These are phyloP conservation scores for Microhierax caerulescens DNA, from an alignment of 2,797 vertebrate genomes.

Conservation along the genomic window DNA sequence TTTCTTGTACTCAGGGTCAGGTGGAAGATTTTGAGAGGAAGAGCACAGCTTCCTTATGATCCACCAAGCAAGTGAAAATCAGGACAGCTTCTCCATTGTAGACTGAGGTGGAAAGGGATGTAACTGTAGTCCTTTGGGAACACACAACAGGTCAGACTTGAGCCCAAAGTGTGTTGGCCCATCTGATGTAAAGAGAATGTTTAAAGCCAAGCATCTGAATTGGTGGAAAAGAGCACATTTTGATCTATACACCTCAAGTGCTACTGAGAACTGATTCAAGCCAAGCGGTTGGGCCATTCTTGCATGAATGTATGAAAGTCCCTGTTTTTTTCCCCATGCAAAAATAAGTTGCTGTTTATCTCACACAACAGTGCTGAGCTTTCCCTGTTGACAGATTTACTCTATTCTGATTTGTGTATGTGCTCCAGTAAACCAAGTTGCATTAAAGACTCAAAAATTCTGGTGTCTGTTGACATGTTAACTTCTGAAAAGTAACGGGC, in stretches of 20 bases:
- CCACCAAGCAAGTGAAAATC: neutral
- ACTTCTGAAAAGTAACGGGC: neutral
- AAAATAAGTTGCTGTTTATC: neutral
- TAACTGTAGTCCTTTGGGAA: neutral
- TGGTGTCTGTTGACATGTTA: neutral
- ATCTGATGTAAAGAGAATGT: neutral
- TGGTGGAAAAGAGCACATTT: neutral
- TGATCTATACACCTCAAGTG: neutral
- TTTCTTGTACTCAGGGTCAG: neutral
- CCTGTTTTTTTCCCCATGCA: neutral
- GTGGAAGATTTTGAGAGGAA: neutral
- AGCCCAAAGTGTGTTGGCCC: neutral
- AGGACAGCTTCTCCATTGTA: neutral
- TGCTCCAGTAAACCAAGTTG: neutral
- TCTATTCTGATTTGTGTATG: neutral
- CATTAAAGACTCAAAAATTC: neutral
- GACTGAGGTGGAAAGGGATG: accelerated
- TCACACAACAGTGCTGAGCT: neutral
- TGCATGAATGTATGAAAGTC: neutral
- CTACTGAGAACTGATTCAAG: neutral
- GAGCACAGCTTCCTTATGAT: neutral
- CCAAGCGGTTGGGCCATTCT: neutral
- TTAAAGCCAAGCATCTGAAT: neutral
- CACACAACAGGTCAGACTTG: neutral
- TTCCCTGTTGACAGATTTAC: neutral